These are phyloP conservation scores for Helicoverpa zea DNA, from an alignment of 1,140 invertebrate genomes.

Conservation along the genomic window DNA sequence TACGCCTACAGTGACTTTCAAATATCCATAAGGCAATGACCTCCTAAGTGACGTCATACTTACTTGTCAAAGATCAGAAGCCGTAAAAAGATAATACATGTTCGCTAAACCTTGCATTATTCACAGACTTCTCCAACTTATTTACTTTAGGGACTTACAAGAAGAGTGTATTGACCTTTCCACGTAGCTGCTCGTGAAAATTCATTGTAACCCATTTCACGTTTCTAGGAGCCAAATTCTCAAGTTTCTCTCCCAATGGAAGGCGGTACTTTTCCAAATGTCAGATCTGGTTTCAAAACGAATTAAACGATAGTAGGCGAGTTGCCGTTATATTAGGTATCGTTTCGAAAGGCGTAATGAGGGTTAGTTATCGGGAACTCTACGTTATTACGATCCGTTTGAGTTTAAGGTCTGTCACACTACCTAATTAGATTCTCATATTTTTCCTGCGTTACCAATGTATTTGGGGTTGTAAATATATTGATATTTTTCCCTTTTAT, in stretches of 20 bases:
- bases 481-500: no score
- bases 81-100: not conserved
- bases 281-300: slow-evolving; percentile 10
- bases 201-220: slow-evolving; percentile 27
- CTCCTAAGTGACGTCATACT: not conserved
- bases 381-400: no score
- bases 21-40: slow-evolving; percentile 41
- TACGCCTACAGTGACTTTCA: not conserved
- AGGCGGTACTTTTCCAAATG: slow-evolving; percentile 10
- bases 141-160: not conserved
- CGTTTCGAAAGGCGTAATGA: not conserved
- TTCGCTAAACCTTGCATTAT: slow-evolving; percentile 3
- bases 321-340: not conserved
- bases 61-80: not conserved
- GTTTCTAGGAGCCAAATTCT: slow-evolving; percentile 15
- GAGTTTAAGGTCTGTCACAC: no score
- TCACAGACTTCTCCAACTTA: not conserved
- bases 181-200: not conserved
- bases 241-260: slow-evolving; percentile 9
- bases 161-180: slow-evolving; percentile 19
- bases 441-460: no score
- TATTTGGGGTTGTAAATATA: no score
- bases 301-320: slow-evolving; percentile 2
- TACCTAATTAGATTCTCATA: no score
- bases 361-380: not conserved